These are phyloP conservation scores for Austrolebias charrua DNA, from an alignment of 2,797 vertebrate species.

Conservation along the genomic window DNA sequence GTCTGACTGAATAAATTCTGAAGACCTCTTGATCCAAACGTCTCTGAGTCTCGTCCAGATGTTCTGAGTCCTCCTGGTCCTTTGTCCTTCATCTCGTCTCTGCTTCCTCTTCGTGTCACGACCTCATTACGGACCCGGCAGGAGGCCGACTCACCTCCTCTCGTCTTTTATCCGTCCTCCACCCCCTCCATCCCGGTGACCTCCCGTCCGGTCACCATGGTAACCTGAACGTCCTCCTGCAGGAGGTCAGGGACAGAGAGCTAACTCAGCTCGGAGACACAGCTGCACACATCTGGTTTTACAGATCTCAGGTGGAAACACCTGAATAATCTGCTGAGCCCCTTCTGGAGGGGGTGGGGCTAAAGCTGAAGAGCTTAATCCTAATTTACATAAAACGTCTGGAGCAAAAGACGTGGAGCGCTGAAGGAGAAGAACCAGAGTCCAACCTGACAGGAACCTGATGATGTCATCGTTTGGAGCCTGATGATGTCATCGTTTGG, in stretches of 20 bases:
- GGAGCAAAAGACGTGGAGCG: too few species aligned
- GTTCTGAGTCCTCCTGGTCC: neutral
- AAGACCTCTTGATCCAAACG: too few species aligned
- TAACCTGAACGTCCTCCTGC: slow-evolving; percentile 40
- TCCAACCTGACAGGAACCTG: too few species aligned
- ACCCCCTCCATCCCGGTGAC: slow-evolving; percentile 15
- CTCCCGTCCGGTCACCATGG: slow-evolving; percentile 30
- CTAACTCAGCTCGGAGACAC: neutral
- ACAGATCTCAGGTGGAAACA: neutral
- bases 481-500: too few species aligned
- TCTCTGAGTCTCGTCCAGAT: neutral
- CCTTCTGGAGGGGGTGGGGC: too few species aligned
- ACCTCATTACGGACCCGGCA: slow-evolving; percentile 64
- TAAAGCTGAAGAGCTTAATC: too few species aligned
- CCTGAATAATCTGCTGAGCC: neutral
- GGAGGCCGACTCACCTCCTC: slow-evolving; percentile 53
- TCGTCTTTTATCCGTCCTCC: slow-evolving; percentile 38
- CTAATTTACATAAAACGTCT: too few species aligned
- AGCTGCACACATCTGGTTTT: slow-evolving; percentile 36
- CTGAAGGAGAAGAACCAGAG: too few species aligned
- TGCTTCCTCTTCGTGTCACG: slow-evolving; percentile 42
- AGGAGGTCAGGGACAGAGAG: slow-evolving; percentile 15
- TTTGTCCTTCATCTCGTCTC: slow-evolving; percentile 19
- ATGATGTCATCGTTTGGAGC: too few species aligned
- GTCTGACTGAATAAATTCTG: neutral